Evolutionary conservation across 2,888 invertebrate genomes (phyloP).

Genomic region (Trachelus troglodyta): DNA sequence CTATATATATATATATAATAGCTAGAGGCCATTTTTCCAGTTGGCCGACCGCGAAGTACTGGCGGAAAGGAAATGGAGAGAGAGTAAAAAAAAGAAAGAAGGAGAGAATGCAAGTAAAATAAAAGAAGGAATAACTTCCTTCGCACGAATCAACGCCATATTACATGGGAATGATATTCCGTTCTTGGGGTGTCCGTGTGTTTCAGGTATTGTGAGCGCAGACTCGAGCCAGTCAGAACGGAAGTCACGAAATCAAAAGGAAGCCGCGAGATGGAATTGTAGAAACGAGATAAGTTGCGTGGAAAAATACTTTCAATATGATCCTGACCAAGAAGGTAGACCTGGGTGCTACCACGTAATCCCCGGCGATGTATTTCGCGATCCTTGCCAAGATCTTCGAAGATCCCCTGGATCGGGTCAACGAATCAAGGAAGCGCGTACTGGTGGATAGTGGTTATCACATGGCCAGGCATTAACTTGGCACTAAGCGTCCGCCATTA

Average conservation of each 20-base stretch:
- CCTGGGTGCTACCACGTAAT: not conserved
- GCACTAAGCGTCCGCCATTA: conserved; percentile 51
- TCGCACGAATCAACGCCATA: not conserved
- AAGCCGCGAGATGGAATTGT: conserved; percentile 39
- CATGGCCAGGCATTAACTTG: conserved; percentile 51
- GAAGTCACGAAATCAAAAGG: conserved; percentile 59
- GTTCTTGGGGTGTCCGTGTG: not conserved
- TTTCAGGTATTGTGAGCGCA: conserved; percentile 17
- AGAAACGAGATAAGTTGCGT: not conserved
- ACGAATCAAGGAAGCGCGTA: conserved; percentile 6
- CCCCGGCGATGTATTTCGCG: not conserved
- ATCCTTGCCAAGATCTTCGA: not conserved
- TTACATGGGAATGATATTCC: not conserved
- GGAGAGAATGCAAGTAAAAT: not conserved
- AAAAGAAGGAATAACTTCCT: not conserved
- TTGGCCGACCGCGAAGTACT: not conserved
- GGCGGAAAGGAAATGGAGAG: not conserved
- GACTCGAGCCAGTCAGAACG: conserved; percentile 40
- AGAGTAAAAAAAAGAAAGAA: not conserved
- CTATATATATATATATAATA: not conserved
- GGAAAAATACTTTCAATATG: not conserved
- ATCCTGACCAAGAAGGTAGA: not conserved
- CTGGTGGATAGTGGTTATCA: not conserved
- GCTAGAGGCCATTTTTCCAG: conserved; percentile 7
- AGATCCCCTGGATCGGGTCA: not conserved